Evolutionary conservation across 2,797 vertebrate genomes (phyloP), one percentile per base, ranked within the genome.

Genomic region (Ctenosaura bakeri): DNA sequence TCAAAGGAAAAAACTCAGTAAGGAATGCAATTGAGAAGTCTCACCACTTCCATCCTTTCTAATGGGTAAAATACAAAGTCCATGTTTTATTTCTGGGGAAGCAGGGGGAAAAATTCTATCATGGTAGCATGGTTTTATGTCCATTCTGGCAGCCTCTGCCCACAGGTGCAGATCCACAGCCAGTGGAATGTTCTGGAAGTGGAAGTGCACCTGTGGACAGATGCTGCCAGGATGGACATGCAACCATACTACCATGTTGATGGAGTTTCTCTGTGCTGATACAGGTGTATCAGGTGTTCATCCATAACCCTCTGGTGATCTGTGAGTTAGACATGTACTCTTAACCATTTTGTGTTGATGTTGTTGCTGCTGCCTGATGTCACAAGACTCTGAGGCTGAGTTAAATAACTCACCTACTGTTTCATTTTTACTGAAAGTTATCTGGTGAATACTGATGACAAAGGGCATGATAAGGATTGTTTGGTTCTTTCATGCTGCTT

Each of bases 371-470:
- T 76, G 12, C 32, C 46, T 69, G 29, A 80, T 29, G 87, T 16
- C 59, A 69, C 32, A 92, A 86, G 9, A 85, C 59, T 64, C 85
- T 26, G 82, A 76, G 90, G 86, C 66, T 82, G 76, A 86, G 69
- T 69, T 16, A 81, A 0, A 59, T 56, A 89, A 16, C 14, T 76
- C 6, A 14, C 59, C 86, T 69, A 73, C 24, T 79, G 13, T 91
- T 66, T 64, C 29, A 86, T 86, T 42, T 89, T 71, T 62, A 26
- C 16, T 79, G 24, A 66, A 29, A 87, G 92, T 90, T 52, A 10
- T 1, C 6, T 88, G 35, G 18, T 38, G 50, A 73, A n/a, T 38
- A 32, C 71, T 85, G 86, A 54, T 0, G 0, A 89, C 5, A 2
- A 18, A 84, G 90, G 80, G 52, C 12, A 59, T 46, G n/a, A 22